These are phyloP conservation scores for Pachydiplax longipennis DNA, from an alignment of 2,888 invertebrate species.

Conservation along the genomic window DNA sequence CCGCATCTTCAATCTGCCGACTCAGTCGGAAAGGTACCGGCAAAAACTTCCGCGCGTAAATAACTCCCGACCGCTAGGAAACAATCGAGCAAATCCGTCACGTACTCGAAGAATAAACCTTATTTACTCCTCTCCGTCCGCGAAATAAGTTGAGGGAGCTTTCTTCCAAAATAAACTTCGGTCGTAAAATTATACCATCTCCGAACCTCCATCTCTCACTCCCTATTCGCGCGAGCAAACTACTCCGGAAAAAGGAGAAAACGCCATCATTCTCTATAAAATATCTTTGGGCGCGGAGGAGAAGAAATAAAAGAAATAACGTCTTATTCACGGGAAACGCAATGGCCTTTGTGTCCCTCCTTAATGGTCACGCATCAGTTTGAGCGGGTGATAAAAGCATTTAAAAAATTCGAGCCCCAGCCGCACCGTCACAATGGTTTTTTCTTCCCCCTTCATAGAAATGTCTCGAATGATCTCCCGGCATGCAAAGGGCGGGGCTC, in stretches of 20 bases:
- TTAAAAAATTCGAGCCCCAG: background rate
- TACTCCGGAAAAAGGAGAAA: background rate
- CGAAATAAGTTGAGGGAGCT: background rate
- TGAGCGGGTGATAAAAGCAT: conserved; percentile 15
- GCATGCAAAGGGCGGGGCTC: conserved; percentile 40
- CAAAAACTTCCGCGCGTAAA: too few relatives aligned
- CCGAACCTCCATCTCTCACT: background rate
- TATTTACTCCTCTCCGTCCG: background rate
- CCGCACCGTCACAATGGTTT: conserved; percentile 19
- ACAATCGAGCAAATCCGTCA: background rate
- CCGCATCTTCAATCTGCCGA: too few relatives aligned
- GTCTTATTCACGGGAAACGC: conserved; percentile 26
- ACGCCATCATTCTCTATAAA: background rate
- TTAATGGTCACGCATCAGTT: conserved; percentile 37
- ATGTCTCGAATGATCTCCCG: conserved; percentile 33
- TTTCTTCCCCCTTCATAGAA: conserved; percentile 30
- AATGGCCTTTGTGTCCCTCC: background rate
- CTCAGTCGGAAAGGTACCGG: too few relatives aligned
- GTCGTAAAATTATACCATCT: background rate
- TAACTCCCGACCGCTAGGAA: background rate
- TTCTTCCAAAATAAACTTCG: background rate
- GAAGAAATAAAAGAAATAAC: background rate
- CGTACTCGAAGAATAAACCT: background rate
- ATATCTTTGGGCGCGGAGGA: too few relatives aligned
- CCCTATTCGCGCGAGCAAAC: background rate